Evolutionary conservation across 2,888 invertebrate genomes (phyloP).

Genomic region (Mechanitis messenoides): DNA sequence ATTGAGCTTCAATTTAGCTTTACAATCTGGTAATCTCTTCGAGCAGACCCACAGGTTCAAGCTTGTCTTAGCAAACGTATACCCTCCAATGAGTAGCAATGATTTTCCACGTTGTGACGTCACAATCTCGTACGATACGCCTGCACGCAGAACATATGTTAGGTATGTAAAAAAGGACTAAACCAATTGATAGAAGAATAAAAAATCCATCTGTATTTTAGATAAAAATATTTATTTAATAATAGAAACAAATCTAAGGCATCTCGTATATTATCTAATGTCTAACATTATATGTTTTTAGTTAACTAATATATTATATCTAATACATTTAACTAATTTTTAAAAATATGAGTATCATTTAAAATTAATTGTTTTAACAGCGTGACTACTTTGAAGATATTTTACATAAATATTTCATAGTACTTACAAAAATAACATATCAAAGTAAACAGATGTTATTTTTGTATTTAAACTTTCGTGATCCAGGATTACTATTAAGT

Average conservation of each 20-base stretch:
- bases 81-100: constrained; percentile 34
- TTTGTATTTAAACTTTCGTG: no score
- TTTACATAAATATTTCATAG: no score
- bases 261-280: neutral
- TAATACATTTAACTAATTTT: neutral
- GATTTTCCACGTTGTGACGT: constrained; percentile 34
- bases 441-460: no score
- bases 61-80: constrained; percentile 30
- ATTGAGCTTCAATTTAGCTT: constrained; percentile 36
- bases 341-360: neutral
- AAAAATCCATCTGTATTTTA: neutral
- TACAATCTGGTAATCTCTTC: constrained; percentile 31
- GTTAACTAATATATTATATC: neutral
- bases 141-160: constrained; percentile 16
- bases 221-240: constrained; percentile 2
- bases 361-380: neutral
- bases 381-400: neutral
- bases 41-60: constrained; percentile 25
- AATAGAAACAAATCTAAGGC: constrained; percentile 1
- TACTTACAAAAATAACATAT: no score
- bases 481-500: no score
- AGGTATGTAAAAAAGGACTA: neutral
- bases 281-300: neutral
- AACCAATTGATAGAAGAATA: neutral
- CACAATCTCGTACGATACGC: constrained; percentile 31